Conservation (phyloP, 1,140 invertebrate genomes). For the Hormaphis cornu region DNA sequence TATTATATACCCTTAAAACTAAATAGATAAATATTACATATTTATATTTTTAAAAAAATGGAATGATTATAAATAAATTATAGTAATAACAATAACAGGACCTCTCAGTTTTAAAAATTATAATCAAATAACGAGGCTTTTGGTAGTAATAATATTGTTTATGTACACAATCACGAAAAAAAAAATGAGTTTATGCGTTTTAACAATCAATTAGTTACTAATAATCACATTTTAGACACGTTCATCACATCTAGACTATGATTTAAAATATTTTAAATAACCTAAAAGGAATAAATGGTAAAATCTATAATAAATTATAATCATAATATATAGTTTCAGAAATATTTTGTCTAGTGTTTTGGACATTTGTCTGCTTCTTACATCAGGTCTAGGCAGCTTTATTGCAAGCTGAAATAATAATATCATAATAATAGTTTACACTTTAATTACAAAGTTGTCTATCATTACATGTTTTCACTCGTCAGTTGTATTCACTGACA, state of each 20-base stretch:
- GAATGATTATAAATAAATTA: conserved; percentile 24
- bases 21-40: conserved; percentile 4
- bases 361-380: conserved; percentile 11
- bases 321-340: background rate
- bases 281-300: background rate
- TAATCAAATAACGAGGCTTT: conserved; percentile 17
- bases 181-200: conserved; percentile 2
- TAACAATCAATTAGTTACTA: background rate
- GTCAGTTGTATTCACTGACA: no score
- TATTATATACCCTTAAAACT: conserved; percentile 11
- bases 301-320: background rate
- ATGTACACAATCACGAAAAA: conserved; percentile 27
- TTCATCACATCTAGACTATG: conserved; percentile 22
- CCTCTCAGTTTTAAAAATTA: conserved; percentile 15
- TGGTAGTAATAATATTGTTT: conserved; percentile 8
- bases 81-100: conserved; percentile 25
- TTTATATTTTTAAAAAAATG: no score
- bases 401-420: conserved; percentile 4
- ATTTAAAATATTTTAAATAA: background rate
- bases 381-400: conserved; percentile 9
- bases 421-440: conserved; percentile 1
- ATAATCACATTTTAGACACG: conserved; percentile 19
- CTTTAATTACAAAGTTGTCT: no score
- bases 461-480: no score
- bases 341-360: conserved; percentile 3